A percentile compares a stretch with the other conserved stretches of the same genome.
phyloP scores from a whole-genome alignment of 2,888 invertebrate species.

The Drosophila lutescens region DNA sequence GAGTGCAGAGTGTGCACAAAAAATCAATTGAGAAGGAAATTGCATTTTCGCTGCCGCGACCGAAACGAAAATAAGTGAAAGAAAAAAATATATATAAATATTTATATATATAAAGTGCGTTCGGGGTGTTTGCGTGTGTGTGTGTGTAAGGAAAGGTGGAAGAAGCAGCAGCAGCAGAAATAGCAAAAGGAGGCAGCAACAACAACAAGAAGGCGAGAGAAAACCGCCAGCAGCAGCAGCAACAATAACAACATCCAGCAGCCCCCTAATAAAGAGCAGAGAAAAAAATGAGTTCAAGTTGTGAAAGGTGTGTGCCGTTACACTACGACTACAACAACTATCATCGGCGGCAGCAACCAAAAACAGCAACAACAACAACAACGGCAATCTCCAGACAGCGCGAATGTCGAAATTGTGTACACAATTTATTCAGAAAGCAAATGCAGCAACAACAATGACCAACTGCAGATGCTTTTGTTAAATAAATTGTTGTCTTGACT shows the following conservation, averaged over 20 bases:
- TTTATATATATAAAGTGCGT: constrained; percentile 58
- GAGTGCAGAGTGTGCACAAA: constrained; percentile 63
- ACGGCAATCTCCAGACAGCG: constrained; percentile 31
- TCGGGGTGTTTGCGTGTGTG: constrained; percentile 54
- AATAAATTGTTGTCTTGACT: constrained; percentile 55
- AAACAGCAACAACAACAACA: constrained; percentile 13
- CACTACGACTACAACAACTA: constrained; percentile 46
- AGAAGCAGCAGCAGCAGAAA: constrained; percentile 68
- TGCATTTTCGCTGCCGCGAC: constrained; percentile 67
- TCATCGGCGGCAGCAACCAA: constrained; percentile 30
- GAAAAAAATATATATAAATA: constrained; percentile 34
- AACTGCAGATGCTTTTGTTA: constrained; percentile 58
- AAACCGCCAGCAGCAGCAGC: constrained; percentile 38
- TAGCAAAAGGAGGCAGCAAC: constrained; percentile 75
- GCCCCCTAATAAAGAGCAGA: constrained; percentile 61
- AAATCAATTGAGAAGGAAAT: constrained; percentile 75
- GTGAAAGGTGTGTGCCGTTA: constrained; percentile 83
- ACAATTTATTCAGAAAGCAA: constrained; percentile 57
- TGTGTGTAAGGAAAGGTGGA: constrained; percentile 50
- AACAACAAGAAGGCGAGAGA: constrained; percentile 50
- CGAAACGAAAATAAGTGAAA: constrained; percentile 67
- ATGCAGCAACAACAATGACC: constrained; percentile 49
- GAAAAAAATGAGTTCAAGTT: constrained; percentile 82
- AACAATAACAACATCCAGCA: constrained; percentile 21
- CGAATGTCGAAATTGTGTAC: constrained; percentile 67